Evolutionary conservation across 1,140 invertebrate species (phyloP).

Genomic region (Musca vetustissima): DNA sequence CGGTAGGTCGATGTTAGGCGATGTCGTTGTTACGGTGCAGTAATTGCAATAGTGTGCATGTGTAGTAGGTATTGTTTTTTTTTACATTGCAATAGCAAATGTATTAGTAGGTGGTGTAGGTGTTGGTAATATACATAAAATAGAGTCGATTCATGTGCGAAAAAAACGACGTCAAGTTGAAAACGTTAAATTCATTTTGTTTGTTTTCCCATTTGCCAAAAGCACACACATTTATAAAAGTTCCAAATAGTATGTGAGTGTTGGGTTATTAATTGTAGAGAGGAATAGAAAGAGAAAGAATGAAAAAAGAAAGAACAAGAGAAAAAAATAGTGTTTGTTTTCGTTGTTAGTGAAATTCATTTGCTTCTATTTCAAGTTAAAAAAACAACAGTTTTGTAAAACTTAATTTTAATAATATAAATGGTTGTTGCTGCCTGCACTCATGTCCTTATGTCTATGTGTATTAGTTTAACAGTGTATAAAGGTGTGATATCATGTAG

Average conservation of each 20-base stretch:
- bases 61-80: background rate
- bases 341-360: too few species aligned
- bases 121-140: background rate
- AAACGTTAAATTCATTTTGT: conserved; percentile 17
- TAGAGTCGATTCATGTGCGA: background rate
- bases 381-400: too few species aligned
- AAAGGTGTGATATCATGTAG: conserved; percentile 1
- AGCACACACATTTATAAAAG: too few species aligned
- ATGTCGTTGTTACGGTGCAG: background rate
- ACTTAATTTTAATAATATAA: background rate
- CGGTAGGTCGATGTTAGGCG: conserved; percentile 14
- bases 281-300: too few species aligned
- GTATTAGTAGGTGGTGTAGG: background rate
- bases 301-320: too few species aligned
- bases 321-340: too few species aligned
- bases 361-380: too few species aligned
- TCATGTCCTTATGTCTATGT: background rate
- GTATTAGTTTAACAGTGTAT: background rate
- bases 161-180: conserved; percentile 7
- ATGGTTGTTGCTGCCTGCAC: background rate
- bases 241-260: background rate
- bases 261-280: too few species aligned
- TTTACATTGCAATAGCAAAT: background rate
- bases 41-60: background rate
- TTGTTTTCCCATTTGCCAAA: background rate